Conservation (phyloP, 2,113 vertebrate species). For the Chloropsis cyanopogon region DNA sequence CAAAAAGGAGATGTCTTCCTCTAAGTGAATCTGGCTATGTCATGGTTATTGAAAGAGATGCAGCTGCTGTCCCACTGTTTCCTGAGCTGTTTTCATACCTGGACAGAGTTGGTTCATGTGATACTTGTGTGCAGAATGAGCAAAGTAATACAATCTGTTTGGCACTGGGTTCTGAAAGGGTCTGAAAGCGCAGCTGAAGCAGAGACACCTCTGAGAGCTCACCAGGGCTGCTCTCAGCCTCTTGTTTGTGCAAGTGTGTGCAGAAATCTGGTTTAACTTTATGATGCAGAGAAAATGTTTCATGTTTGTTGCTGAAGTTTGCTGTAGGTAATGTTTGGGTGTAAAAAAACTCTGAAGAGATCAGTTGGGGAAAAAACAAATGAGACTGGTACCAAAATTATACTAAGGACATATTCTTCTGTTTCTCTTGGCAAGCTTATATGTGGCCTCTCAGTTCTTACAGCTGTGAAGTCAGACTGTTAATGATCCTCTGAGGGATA, state of each 20-base stretch:
- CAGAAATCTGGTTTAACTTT: neutral
- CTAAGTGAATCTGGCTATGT: neutral
- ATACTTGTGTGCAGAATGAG: neutral
- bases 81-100: neutral
- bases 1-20: neutral
- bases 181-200: neutral
- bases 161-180: neutral
- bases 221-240: neutral
- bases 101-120: neutral
- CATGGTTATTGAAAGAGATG: neutral
- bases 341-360: neutral
- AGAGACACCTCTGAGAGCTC: neutral
- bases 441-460: neutral
- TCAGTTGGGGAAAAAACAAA: neutral
- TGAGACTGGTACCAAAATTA: neutral
- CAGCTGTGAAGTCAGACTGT: neutral
- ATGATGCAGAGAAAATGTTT: neutral
- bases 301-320: neutral
- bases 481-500: neutral
- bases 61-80: neutral
- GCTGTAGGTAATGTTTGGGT: neutral
- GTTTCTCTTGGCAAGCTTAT: neutral
- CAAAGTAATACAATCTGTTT: neutral
- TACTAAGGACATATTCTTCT: neutral
- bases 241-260: neutral